These are phyloP conservation scores for Dysmachus trigonus DNA, from an alignment of 2,888 invertebrate species.

Conservation along the genomic window DNA sequence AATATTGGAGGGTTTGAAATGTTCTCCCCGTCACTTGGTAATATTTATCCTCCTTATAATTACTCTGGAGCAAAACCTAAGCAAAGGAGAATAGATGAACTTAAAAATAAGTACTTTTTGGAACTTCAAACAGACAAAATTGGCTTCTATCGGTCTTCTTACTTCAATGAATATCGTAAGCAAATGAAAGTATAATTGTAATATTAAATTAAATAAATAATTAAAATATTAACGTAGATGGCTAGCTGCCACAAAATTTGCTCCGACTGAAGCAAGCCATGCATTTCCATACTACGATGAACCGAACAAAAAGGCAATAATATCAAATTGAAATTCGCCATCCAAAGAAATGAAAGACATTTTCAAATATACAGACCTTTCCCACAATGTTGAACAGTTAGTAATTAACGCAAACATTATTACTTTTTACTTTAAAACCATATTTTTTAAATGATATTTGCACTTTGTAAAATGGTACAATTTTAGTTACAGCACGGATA, in stretches of 20 bases:
- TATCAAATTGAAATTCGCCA: constrained; percentile 71
- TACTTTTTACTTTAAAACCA: too few relatives aligned
- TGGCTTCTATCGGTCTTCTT: constrained; percentile 71
- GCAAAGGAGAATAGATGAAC: constrained; percentile 57
- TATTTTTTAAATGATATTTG: too few relatives aligned
- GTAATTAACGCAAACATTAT: too few relatives aligned
- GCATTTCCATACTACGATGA: constrained; percentile 80
- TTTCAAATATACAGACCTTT: constrained; percentile 53
- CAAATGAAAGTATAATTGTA: constrained; percentile 48
- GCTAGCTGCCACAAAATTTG: constrained; percentile 71
- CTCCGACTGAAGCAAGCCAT: constrained; percentile 70
- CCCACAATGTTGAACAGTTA: neutral
- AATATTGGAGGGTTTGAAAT: neutral
- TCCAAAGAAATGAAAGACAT: constrained; percentile 55
- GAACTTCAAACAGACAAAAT: constrained; percentile 69
- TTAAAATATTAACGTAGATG: constrained; percentile 45
- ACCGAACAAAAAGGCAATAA: constrained; percentile 68
- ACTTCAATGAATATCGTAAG: constrained; percentile 52
- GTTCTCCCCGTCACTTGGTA: neutral
- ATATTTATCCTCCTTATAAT: constrained; percentile 37
- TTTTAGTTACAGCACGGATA: constrained; percentile 56
- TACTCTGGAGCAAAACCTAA: constrained; percentile 25
- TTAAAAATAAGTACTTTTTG: constrained; percentile 68
- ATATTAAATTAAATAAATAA: neutral
- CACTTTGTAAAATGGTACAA: too few relatives aligned